A percentile compares a stretch with the other conserved stretches of the same genome.
Conservation (phyloP, 1,140 invertebrate species). For the Teleogryllus occipitalis region DNA sequence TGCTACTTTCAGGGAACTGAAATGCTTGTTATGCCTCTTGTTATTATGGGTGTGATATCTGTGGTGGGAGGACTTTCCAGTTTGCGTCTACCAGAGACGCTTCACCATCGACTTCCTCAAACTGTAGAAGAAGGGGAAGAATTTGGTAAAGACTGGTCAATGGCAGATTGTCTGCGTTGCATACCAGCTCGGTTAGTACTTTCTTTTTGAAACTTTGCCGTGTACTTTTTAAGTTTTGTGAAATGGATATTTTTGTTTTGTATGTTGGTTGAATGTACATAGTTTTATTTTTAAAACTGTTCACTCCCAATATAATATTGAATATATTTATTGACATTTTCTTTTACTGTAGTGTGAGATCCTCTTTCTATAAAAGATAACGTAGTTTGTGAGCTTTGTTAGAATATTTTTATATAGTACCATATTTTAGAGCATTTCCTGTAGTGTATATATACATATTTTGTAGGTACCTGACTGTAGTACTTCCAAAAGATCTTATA, state of each 20-base stretch:
- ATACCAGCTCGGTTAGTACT: conserved; percentile 48
- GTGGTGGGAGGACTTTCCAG: conserved; percentile 70
- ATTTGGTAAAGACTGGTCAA: conserved; percentile 76
- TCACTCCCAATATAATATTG: neutral
- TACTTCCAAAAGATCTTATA: neutral
- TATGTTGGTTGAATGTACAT: neutral
- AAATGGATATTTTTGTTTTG: neutral
- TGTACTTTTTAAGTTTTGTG: neutral
- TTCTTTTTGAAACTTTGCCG: too few species aligned
- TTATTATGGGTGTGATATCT: conserved; percentile 70
- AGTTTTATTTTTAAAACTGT: neutral
- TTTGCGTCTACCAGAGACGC: conserved; percentile 68
- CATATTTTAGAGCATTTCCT: too few species aligned
- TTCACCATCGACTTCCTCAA: conserved; percentile 68
- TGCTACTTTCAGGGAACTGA: conserved; percentile 58
- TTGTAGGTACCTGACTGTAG: neutral
- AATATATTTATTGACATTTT: too few species aligned
- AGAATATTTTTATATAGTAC: too few species aligned
- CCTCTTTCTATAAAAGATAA: too few species aligned
- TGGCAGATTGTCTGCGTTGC: conserved; percentile 60
- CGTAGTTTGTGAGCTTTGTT: too few species aligned
- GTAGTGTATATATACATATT: neutral
- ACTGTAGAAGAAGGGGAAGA: conserved; percentile 79
- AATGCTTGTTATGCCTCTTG: conserved; percentile 68
- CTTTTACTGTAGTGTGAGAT: too few species aligned